Percentiles rank a stretch among this genome's conserved stretches.
phyloP scores from a whole-genome alignment of 2,113 vertebrate genomes.

The Atherinomorus stipes region DNA sequence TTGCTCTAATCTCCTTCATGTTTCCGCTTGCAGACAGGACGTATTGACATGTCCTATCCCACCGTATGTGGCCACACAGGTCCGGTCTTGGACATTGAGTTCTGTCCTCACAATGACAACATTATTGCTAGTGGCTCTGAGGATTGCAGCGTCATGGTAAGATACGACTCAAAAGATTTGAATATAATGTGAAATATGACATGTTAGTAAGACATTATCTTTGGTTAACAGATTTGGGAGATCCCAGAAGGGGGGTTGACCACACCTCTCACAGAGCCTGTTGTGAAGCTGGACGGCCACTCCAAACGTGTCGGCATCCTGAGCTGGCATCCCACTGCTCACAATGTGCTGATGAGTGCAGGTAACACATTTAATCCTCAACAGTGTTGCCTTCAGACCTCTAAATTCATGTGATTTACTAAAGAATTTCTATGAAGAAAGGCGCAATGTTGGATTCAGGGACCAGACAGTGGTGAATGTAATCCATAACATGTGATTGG shows the following conservation, averaged over 20 bases:
- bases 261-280: conserved; percentile 82
- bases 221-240: conserved; percentile 87
- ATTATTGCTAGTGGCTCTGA: conserved; percentile 92
- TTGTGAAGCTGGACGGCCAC: conserved; percentile 92
- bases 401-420: background rate
- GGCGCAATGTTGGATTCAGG: background rate
- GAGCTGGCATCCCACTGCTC: conserved; percentile 91
- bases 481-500: conserved; percentile 5
- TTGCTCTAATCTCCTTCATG: background rate
- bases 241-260: conserved; percentile 87
- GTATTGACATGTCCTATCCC: conserved; percentile 89
- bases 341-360: conserved; percentile 91
- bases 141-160: conserved; percentile 91
- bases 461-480: background rate
- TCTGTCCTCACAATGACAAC: conserved; percentile 93
- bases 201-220: background rate
- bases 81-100: conserved; percentile 91
- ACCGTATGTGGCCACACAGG: conserved; percentile 91
- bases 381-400: background rate
- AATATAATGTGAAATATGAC: background rate
- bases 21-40: conserved; percentile 83
- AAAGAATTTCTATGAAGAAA: background rate
- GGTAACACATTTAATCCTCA: conserved; percentile 70
- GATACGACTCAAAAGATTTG: background rate
- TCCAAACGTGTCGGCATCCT: conserved; percentile 92